Conservation (phyloP, 2,113 vertebrate species). For the Galeopterus variegatus region DNA sequence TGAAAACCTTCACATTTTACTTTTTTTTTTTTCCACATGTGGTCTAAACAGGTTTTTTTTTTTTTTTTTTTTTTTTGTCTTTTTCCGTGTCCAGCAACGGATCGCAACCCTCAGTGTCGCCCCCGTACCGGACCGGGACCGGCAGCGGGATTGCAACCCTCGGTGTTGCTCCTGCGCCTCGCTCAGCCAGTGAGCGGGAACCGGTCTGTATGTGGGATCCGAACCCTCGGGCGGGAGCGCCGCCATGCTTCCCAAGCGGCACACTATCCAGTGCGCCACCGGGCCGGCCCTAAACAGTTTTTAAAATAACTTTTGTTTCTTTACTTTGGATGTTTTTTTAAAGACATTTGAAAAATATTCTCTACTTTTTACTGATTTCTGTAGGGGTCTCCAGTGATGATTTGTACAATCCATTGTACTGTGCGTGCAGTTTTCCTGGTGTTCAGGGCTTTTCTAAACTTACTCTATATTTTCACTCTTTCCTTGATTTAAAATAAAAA, state of each 20-base stretch:
- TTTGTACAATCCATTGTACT: background rate
- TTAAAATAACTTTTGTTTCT: background rate
- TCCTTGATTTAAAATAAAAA: conserved; percentile 4
- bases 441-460: background rate
- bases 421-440: background rate
- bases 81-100: too few species aligned
- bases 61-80: too few species aligned
- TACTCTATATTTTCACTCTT: background rate
- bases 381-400: background rate
- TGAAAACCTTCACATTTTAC: background rate
- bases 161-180: too few species aligned
- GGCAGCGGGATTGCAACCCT: too few species aligned
- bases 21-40: background rate
- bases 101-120: too few species aligned
- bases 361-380: conserved; percentile 38
- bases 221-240: too few species aligned
- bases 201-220: too few species aligned
- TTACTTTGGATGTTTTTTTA: conserved; percentile 9
- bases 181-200: too few species aligned
- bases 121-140: too few species aligned
- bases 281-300: background rate
- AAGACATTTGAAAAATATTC: background rate
- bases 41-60: too few species aligned
- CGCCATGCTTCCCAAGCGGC: too few species aligned
- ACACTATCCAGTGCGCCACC: too few species aligned